Conservation (phyloP, 2,797 vertebrate species). For the Pantherophis vulpinus region DNA sequence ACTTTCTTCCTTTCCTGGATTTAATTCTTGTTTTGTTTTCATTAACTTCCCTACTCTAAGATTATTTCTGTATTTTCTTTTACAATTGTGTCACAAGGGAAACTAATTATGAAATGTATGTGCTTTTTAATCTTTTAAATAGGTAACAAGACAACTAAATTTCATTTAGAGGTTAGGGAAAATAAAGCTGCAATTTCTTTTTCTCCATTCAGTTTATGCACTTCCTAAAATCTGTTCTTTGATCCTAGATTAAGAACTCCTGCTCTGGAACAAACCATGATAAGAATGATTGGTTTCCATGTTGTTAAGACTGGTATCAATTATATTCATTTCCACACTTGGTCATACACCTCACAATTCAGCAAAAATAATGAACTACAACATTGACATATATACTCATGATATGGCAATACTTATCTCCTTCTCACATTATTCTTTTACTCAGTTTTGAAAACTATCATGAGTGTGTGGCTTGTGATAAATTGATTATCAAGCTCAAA, state of each 20-base stretch:
- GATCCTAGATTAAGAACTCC: background rate
- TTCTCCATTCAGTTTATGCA: no score
- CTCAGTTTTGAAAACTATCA: background rate
- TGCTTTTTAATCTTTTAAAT: no score
- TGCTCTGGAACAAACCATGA: background rate
- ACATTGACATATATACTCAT: background rate
- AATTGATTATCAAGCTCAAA: background rate
- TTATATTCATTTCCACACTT: background rate
- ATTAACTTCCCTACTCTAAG: no score
- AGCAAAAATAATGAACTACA: background rate
- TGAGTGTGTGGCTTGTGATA: background rate
- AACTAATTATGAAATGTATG: no score
- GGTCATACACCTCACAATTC: background rate
- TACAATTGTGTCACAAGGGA: no score
- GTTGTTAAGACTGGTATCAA: background rate
- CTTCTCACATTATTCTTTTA: background rate
- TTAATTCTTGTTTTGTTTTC: no score
- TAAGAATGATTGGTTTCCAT: slow-evolving; percentile 9
- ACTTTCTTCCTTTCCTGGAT: no score
- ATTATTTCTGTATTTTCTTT: no score
- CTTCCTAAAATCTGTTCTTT: no score
- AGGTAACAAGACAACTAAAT: no score
- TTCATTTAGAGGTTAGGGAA: no score
- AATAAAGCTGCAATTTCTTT: no score
- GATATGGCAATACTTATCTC: background rate